Percentiles rank a stretch among this genome's conserved stretches.
These are phyloP conservation scores for Alentia gelatinosa DNA, from an alignment of 2,888 invertebrate species.

Conservation along the genomic window DNA sequence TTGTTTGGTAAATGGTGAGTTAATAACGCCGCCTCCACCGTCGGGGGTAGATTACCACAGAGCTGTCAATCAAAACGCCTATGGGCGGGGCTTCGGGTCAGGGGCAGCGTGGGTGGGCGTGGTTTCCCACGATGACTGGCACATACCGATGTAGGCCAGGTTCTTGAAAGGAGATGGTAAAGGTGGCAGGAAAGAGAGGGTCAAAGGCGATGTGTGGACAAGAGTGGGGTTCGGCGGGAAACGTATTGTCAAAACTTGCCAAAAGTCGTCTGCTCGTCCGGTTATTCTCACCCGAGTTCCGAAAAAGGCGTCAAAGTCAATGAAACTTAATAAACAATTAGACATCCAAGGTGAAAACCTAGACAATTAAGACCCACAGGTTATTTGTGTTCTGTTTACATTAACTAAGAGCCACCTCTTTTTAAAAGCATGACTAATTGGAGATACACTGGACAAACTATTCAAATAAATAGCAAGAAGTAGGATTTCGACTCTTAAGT, in stretches of 20 bases:
- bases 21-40: conserved; percentile 34
- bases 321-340: conserved; percentile 40
- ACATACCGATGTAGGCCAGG: background rate
- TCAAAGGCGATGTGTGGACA: background rate
- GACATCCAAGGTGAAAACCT: background rate
- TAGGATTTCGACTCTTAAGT: too few species aligned
- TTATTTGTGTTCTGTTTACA: conserved; percentile 1
- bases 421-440: too few species aligned
- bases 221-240: background rate
- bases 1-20: conserved; percentile 28
- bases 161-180: background rate
- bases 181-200: background rate
- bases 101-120: background rate
- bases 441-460: too few species aligned
- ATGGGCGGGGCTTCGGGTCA: background rate
- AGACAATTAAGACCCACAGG: background rate
- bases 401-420: too few species aligned
- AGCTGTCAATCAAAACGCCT: background rate
- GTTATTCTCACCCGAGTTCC: background rate
- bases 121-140: background rate
- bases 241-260: background rate
- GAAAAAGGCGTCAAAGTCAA: background rate
- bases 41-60: background rate
- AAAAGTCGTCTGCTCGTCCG: conserved; percentile 10
- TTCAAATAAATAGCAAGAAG: too few species aligned